Conservation (phyloP, 2,797 vertebrate species). For the Danionella dracula region DNA sequence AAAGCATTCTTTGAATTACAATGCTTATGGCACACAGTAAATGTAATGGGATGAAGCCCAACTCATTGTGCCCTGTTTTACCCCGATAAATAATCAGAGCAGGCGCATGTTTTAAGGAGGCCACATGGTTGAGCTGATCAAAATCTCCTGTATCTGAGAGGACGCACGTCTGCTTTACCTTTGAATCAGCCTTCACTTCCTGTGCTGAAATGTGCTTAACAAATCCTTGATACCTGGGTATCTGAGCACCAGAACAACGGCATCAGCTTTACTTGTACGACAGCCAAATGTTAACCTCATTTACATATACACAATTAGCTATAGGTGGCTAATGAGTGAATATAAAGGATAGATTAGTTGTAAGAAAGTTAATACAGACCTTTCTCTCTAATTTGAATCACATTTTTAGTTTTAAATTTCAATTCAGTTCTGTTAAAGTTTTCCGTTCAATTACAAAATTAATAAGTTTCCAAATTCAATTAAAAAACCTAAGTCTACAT, state of each 20-base stretch:
- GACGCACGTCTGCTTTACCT: conserved; percentile 54
- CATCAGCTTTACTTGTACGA: conserved; percentile 38
- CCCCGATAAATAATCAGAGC: too few species aligned
- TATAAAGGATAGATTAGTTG: too few species aligned
- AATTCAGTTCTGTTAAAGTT: too few species aligned
- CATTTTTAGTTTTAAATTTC: too few species aligned
- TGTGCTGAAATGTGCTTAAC: conserved; percentile 61
- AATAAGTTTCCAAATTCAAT: too few species aligned
- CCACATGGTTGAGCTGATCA: conserved; percentile 31
- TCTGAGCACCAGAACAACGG: conserved; percentile 71
- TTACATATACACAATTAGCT: neutral
- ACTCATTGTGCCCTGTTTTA: too few species aligned
- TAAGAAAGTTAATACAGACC: too few species aligned
- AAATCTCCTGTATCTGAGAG: conserved; percentile 1
- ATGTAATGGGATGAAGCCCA: neutral
- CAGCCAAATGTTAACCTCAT: neutral
- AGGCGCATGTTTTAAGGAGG: neutral
- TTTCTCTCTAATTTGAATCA: too few species aligned
- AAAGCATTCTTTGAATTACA: neutral
- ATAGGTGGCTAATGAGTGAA: neutral
- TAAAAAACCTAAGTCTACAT: too few species aligned
- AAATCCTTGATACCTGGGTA: conserved; percentile 75
- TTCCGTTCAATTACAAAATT: too few species aligned
- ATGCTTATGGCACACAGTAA: neutral
- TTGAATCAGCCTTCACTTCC: conserved; percentile 49